Evolutionary conservation across 2,797 vertebrate genomes (phyloP).

Genomic region (Macropus fuliginosus): DNA sequence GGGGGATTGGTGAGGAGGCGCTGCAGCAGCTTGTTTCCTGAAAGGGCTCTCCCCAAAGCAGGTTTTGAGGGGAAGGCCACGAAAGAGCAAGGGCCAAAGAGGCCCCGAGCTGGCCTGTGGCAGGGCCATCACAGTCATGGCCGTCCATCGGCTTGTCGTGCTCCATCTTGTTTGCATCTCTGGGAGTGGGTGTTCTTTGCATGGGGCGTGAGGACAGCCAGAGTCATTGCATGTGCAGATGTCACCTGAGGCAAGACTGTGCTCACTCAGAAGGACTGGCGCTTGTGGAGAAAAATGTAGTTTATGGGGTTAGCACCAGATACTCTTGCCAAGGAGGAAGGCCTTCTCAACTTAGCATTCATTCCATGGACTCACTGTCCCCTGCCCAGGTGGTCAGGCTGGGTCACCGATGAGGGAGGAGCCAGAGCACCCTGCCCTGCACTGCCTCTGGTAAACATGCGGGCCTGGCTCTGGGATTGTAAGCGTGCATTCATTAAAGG

Average conservation of each 20-base stretch:
- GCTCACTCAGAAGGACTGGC: neutral
- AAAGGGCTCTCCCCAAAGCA: neutral
- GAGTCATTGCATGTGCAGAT: neutral
- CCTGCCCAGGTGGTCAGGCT: neutral
- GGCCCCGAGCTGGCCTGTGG: neutral
- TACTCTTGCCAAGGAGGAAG: neutral
- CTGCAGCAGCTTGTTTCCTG: neutral
- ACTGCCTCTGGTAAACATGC: neutral
- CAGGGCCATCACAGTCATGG: neutral
- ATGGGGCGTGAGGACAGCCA: neutral
- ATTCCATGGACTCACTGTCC: neutral
- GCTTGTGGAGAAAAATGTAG: neutral
- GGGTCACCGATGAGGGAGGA: neutral
- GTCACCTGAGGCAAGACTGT: slow-evolving; percentile 6
- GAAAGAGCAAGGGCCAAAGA: neutral
- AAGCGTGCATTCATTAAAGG: slow-evolving; percentile 58
- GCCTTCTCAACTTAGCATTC: neutral
- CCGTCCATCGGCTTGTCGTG: neutral
- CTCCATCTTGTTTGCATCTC: slow-evolving; percentile 8
- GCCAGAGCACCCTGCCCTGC: neutral
- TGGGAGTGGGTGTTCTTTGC: neutral
- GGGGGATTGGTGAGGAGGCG: neutral
- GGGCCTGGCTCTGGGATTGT: slow-evolving; percentile 54
- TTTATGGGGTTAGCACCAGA: neutral
- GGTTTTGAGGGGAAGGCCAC: neutral